These are phyloP conservation scores for Epinephelus lanceolatus DNA, from an alignment of 2,113 vertebrate species.

Conservation along the genomic window DNA sequence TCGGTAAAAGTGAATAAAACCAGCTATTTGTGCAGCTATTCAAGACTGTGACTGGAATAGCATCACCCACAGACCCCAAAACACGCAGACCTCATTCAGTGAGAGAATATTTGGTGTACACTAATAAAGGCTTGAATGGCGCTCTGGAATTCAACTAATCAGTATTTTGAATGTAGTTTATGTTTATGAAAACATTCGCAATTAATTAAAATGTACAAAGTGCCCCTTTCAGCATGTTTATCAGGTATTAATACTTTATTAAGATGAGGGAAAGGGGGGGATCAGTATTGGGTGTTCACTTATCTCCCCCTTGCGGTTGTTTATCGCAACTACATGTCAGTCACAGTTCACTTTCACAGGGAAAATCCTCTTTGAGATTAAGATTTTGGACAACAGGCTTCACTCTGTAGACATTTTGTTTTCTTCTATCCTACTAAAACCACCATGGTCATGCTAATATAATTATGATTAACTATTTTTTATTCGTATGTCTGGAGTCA, in stretches of 20 bases:
- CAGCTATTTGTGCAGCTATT: constrained; percentile 33
- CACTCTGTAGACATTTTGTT: background rate
- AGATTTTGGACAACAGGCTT: background rate
- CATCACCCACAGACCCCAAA: constrained; percentile 12
- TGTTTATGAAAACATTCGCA: constrained; percentile 24
- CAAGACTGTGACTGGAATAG: background rate
- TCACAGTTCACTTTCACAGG: too few species aligned
- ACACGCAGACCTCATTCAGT: constrained; percentile 12
- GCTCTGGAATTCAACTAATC: constrained; percentile 37
- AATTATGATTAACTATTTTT: too few species aligned
- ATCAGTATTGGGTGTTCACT: constrained; percentile 47
- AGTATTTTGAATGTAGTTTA: constrained; percentile 10
- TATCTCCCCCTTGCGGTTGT: constrained; percentile 49
- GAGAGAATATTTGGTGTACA: constrained; percentile 12
- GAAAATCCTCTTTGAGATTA: background rate
- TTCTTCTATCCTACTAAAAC: background rate
- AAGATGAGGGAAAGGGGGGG: background rate
- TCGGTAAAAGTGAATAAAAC: constrained; percentile 30
- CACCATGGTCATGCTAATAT: background rate
- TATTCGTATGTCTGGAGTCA: too few species aligned
- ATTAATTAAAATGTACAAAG: constrained; percentile 42
- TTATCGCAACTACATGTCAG: background rate
- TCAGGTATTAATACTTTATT: constrained; percentile 12
- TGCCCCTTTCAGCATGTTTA: constrained; percentile 8
- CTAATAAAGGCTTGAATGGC: constrained; percentile 21